Evolutionary conservation across 2,888 invertebrate genomes (phyloP).

Genomic region (Lasioglossum vierecki): DNA sequence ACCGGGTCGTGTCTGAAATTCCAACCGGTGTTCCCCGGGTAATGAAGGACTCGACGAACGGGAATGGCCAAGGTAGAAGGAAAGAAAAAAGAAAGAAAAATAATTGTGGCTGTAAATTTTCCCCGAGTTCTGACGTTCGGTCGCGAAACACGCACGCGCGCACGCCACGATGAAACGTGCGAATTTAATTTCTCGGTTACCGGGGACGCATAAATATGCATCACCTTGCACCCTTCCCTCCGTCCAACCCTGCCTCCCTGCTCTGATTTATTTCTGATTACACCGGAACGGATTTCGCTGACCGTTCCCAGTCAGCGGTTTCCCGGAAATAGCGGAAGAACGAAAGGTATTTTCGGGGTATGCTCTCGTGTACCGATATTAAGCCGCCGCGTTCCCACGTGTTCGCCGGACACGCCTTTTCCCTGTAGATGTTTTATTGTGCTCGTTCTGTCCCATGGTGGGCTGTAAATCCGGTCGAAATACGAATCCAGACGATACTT

Average conservation of each 20-base stretch:
- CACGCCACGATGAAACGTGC: conserved; percentile 62
- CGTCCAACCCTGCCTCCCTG: conserved; percentile 47
- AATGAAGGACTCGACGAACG: background rate
- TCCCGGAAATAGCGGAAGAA: conserved; percentile 8
- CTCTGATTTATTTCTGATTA: conserved; percentile 77
- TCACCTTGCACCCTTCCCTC: conserved; percentile 27
- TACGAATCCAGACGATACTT: background rate
- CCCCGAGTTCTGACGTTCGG: conserved; percentile 32
- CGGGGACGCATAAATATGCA: conserved; percentile 76
- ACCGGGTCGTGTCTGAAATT: background rate
- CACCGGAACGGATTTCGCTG: conserved; percentile 62
- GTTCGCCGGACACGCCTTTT: background rate
- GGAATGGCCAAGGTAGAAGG: background rate
- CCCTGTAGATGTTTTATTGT: background rate
- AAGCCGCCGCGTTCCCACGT: background rate
- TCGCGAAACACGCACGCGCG: conserved; percentile 58
- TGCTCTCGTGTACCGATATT: background rate
- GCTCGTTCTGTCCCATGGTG: background rate
- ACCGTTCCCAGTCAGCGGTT: conserved; percentile 56
- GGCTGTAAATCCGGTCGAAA: background rate
- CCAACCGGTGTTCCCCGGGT: background rate
- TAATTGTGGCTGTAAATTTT: conserved; percentile 19
- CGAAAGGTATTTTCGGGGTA: background rate
- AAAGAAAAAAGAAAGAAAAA: background rate
- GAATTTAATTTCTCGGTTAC: conserved; percentile 77